These are phyloP conservation scores for Aphis craccivora DNA, from an alignment of 1,140 invertebrate species.

Conservation along the genomic window DNA sequence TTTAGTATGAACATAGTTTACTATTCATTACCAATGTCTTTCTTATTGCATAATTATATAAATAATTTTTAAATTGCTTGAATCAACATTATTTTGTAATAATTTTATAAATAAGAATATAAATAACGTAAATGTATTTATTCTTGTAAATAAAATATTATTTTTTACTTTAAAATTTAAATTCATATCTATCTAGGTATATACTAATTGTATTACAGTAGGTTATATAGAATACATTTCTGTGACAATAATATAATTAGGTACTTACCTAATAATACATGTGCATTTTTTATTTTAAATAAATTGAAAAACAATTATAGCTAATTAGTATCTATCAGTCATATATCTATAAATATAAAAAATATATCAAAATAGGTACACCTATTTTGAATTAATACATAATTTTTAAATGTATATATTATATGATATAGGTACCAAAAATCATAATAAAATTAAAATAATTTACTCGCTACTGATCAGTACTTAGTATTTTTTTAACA, in stretches of 20 bases:
- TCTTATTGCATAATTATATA: neutral
- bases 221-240: neutral
- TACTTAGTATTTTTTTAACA: neutral
- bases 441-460: neutral
- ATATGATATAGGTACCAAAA: too few species aligned
- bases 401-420: neutral
- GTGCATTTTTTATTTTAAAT: neutral
- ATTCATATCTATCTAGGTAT: neutral
- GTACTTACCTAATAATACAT: too few species aligned
- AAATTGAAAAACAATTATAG: neutral
- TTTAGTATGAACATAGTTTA: neutral
- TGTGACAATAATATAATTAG: too few species aligned
- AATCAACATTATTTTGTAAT: neutral
- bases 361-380: neutral
- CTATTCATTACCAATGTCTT: neutral
- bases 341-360: neutral
- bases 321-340: neutral
- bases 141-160: neutral
- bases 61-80: neutral
- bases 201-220: neutral
- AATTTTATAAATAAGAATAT: neutral
- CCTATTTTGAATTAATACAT: neutral
- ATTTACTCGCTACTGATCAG: neutral
- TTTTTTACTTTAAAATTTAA: neutral
- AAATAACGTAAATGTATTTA: neutral